Evolutionary conservation across 2,888 invertebrate genomes (phyloP).

Genomic region (Gymnosoma rotundatum): DNA sequence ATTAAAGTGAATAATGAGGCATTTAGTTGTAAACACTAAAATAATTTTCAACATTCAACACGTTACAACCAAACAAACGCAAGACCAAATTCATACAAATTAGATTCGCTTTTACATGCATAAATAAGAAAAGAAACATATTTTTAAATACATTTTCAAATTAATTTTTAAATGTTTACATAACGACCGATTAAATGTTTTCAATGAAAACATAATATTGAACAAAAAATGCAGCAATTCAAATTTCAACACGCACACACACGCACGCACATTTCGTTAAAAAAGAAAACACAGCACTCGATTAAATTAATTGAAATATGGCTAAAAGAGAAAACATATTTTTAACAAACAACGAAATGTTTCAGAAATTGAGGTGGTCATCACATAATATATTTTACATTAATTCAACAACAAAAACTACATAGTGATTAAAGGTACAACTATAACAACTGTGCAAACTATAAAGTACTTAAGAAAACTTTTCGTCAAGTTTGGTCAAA

Average conservation of each 20-base stretch:
- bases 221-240: slow-evolving; percentile 55
- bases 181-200: slow-evolving; percentile 63
- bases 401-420: too few species aligned
- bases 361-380: too few species aligned
- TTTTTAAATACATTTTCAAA: slow-evolving; percentile 58
- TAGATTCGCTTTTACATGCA: slow-evolving; percentile 14
- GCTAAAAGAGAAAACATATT: too few species aligned
- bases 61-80: slow-evolving; percentile 3
- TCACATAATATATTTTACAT: too few species aligned
- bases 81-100: neutral
- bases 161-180: slow-evolving; percentile 62
- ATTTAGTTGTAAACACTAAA: slow-evolving; percentile 60
- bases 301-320: too few species aligned
- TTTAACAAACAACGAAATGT: too few species aligned
- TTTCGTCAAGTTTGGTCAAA: too few species aligned
- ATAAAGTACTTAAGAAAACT: too few species aligned
- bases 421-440: too few species aligned
- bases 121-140: slow-evolving; percentile 15
- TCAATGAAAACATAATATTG: slow-evolving; percentile 59
- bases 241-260: neutral
- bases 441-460: too few species aligned
- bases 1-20: slow-evolving; percentile 55
- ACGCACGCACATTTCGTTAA: neutral
- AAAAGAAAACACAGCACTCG: too few species aligned
- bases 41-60: slow-evolving; percentile 33